Conservation (phyloP, 2,113 vertebrate genomes). For the Bufo bufo region DNA sequence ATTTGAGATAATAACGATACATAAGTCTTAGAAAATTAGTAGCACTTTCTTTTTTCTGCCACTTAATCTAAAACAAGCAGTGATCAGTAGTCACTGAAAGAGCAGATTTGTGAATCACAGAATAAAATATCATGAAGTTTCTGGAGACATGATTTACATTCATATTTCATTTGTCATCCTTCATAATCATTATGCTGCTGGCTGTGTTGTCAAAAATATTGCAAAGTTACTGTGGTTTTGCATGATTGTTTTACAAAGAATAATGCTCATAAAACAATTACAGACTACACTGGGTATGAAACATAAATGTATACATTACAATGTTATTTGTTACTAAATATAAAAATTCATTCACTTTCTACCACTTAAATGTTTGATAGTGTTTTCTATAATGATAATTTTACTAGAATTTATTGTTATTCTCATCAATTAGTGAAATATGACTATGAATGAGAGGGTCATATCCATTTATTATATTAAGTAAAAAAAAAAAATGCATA, state of each 20-base stretch:
- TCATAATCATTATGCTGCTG: slow-evolving; percentile 9
- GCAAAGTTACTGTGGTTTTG: slow-evolving; percentile 26
- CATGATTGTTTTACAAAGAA: slow-evolving; percentile 41
- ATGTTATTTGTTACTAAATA: not conserved
- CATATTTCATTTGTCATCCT: slow-evolving; percentile 6
- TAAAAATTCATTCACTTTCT: not conserved
- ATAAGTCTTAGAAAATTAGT: not conserved
- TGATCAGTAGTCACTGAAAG: slow-evolving; percentile 1
- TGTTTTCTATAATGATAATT: not conserved
- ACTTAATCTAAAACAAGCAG: not conserved
- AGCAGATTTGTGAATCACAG: not conserved
- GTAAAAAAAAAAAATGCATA: too few relatives aligned
- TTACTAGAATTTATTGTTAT: not conserved
- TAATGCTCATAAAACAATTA: slow-evolving; percentile 7
- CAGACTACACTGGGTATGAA: not conserved
- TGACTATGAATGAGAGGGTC: too few relatives aligned
- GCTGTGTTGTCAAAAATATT: slow-evolving; percentile 27
- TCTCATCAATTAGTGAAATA: too few relatives aligned
- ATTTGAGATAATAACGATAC: slow-evolving; percentile 5
- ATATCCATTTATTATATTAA: too few relatives aligned
- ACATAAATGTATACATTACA: not conserved
- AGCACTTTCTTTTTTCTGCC: slow-evolving; percentile 13
- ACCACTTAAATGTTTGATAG: not conserved
- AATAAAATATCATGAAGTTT: slow-evolving; percentile 9
- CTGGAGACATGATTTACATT: slow-evolving; percentile 31